Percentiles rank a stretch among this genome's conserved stretches.
Conservation (phyloP, 2,113 vertebrate genomes). For the rat (Rattus norvegicus) region DNA sequence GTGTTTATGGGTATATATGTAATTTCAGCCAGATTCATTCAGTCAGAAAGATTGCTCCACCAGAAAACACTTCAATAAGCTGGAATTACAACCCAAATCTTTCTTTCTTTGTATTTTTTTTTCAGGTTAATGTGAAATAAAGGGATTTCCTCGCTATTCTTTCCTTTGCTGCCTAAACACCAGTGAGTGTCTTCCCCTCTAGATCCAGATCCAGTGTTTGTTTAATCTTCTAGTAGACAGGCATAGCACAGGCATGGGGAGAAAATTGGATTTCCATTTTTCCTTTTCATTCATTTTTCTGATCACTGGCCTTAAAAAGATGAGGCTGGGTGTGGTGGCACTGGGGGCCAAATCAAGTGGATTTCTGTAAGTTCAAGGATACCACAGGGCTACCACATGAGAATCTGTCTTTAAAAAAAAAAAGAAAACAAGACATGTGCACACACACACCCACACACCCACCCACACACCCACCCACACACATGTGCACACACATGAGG, state of each 20-base stretch:
- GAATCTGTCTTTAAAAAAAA: neutral
- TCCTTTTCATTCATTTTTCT: conserved; percentile 65
- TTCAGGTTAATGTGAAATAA: conserved; percentile 67
- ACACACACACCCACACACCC: neutral
- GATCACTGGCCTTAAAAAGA: conserved; percentile 63
- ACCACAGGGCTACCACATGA: neutral
- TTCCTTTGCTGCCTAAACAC: conserved; percentile 55
- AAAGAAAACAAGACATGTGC: neutral
- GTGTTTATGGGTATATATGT: conserved; percentile 66
- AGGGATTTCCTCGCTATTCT: conserved; percentile 39
- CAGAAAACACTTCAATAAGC: conserved; percentile 73
- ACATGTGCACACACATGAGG: conserved; percentile 30
- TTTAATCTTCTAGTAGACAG: conserved; percentile 57
- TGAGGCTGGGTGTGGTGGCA: neutral
- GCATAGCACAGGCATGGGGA: conserved; percentile 51
- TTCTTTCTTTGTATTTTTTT: neutral
- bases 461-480: too few relatives aligned
- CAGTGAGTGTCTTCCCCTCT: conserved; percentile 34
- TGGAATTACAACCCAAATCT: conserved; percentile 74
- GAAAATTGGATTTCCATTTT: conserved; percentile 69
- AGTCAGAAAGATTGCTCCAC: conserved; percentile 73
- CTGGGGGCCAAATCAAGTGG: neutral
- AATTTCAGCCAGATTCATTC: conserved; percentile 67
- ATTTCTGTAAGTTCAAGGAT: neutral
- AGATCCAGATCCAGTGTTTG: neutral